Conservation (phyloP, 2,797 vertebrate species). For the Typhlichthys subterraneus region DNA sequence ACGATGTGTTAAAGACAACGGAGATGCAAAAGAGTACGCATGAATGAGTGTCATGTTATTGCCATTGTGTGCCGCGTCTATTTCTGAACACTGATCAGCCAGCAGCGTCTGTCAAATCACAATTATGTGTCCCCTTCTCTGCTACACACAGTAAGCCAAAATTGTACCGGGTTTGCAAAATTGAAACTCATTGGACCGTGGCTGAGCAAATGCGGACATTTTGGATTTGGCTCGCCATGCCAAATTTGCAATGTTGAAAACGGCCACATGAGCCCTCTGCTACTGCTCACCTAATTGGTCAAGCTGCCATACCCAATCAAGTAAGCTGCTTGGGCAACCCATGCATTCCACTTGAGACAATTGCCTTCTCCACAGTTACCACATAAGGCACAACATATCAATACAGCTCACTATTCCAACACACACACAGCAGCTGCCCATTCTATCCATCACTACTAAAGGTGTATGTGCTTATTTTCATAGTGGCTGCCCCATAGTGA, state of each 20-base stretch:
- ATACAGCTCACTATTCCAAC: neutral
- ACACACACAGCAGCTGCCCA: constrained; percentile 17
- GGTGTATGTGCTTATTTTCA: neutral
- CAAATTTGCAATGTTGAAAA: constrained; percentile 39
- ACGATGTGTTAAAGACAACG: no score
- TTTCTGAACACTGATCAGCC: no score
- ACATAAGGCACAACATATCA: neutral
- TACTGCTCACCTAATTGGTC: constrained; percentile 45
- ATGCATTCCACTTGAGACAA: constrained; percentile 14
- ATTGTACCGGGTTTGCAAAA: constrained; percentile 32
- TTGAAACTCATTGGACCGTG: constrained; percentile 30
- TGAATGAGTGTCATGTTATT: no score
- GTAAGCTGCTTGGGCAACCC: constrained; percentile 21
- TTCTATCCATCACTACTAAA: constrained; percentile 8
- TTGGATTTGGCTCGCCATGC: constrained; percentile 32
- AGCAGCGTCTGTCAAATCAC: no score
- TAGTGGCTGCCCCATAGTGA: neutral
- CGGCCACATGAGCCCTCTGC: constrained; percentile 31
- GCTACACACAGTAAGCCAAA: neutral
- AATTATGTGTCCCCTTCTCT: no score
- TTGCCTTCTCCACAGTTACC: neutral
- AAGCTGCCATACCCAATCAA: constrained; percentile 43
- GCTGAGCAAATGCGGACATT: constrained; percentile 19
- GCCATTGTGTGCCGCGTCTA: no score
- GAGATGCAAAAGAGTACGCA: no score